These are phyloP conservation scores for Acheta domesticus DNA, from an alignment of 2,888 invertebrate species.

Conservation along the genomic window DNA sequence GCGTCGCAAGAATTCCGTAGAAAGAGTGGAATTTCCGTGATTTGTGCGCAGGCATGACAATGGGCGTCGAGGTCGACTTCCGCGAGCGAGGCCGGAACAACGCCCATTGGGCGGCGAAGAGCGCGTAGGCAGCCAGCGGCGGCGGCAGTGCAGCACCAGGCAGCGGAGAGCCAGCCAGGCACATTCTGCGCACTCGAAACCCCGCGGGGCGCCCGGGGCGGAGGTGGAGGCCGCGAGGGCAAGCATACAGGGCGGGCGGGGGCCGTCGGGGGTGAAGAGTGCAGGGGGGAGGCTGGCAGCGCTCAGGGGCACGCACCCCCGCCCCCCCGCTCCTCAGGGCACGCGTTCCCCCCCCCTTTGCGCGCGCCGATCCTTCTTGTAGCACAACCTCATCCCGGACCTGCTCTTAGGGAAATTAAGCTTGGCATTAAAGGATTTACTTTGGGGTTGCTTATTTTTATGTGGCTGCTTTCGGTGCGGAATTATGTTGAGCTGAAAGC, in stretches of 20 bases:
- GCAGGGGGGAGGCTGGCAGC: neutral
- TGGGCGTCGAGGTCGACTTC: no score
- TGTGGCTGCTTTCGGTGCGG: constrained; percentile 10
- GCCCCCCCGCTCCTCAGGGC: neutral
- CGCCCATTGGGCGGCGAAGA: no score
- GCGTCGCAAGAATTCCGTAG: no score
- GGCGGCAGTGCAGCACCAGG: no score
- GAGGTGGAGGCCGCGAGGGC: neutral
- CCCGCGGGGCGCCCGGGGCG: neutral
- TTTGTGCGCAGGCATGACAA: no score
- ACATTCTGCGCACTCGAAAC: no score
- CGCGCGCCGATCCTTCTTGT: constrained; percentile 8
- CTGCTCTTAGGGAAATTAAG: constrained; percentile 18
- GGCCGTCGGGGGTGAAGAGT: neutral
- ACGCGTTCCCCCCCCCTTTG: neutral
- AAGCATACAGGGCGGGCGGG: neutral
- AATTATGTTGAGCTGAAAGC: constrained; percentile 9
- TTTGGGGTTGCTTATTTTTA: constrained; percentile 18
- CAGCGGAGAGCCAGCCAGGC: no score
- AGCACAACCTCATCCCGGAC: constrained; percentile 9
- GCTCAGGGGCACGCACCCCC: neutral
- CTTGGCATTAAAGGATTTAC: constrained; percentile 18
- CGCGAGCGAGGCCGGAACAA: no score
- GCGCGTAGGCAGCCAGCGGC: no score
- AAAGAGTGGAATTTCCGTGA: no score